A percentile compares a stretch with the other conserved stretches of the same genome.
phyloP scores from a whole-genome alignment of 2,113 vertebrate species.

The Calidris pugnax region DNA sequence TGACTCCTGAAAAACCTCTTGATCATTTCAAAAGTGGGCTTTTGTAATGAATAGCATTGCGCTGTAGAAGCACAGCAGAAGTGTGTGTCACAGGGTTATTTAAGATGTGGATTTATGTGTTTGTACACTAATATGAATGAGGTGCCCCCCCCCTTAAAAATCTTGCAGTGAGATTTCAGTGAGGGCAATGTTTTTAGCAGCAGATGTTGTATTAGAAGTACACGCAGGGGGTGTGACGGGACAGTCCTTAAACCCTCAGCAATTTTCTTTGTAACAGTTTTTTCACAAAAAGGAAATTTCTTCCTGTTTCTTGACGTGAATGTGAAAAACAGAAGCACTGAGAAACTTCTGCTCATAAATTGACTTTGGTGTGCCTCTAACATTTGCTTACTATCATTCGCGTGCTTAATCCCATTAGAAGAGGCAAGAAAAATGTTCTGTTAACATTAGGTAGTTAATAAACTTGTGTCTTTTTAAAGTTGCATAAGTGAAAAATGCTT shows the following conservation, averaged over 20 bases:
- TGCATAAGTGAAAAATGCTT: not conserved
- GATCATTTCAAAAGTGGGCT: not conserved
- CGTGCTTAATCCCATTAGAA: not conserved
- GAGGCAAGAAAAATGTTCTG: not conserved
- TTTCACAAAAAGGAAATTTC: not conserved
- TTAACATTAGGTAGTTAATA: not conserved
- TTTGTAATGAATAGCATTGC: not conserved
- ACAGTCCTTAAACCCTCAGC: not conserved
- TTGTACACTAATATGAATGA: not conserved
- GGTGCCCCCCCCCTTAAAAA: not conserved
- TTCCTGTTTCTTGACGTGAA: not conserved
- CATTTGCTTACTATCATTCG: not conserved
- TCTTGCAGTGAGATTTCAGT: not conserved
- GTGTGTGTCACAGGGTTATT: not conserved
- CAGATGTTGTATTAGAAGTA: not conserved
- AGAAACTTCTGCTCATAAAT: not conserved
- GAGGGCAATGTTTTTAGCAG: not conserved
- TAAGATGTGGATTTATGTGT: not conserved
- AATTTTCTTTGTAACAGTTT: not conserved
- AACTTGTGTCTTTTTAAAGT: not conserved
- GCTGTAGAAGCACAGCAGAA: not conserved
- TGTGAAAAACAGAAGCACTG: not conserved
- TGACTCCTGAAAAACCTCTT: not conserved
- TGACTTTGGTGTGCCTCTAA: not conserved
- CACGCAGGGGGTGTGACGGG: not conserved